These are phyloP conservation scores for Bombus superbus DNA, from an alignment of 1,140 invertebrate species.

Conservation along the genomic window DNA sequence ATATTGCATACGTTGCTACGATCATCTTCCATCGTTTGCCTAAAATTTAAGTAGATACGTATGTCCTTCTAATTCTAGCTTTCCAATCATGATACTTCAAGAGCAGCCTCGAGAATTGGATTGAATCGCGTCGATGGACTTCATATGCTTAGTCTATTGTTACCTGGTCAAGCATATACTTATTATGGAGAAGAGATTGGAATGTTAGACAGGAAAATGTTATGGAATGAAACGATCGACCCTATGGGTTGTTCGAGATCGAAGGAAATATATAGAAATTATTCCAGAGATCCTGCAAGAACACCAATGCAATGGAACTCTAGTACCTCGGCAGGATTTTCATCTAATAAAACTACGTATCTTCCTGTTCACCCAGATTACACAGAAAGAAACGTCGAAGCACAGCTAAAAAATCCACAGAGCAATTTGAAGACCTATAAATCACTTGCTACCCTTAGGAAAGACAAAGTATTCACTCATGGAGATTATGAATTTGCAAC, in stretches of 20 bases:
- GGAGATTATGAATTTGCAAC: slow-evolving; percentile 77
- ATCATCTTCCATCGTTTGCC: neutral
- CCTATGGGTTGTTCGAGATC: slow-evolving; percentile 83
- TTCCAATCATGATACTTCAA: slow-evolving; percentile 86
- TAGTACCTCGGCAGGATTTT: slow-evolving; percentile 85
- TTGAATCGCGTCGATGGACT: slow-evolving; percentile 86
- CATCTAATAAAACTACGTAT: slow-evolving; percentile 85
- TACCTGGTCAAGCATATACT: slow-evolving; percentile 89
- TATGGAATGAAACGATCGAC: slow-evolving; percentile 84
- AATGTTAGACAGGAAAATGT: slow-evolving; percentile 86
- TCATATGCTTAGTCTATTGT: slow-evolving; percentile 88
- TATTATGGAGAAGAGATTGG: slow-evolving; percentile 91
- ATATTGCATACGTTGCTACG: neutral
- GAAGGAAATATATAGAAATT: slow-evolving; percentile 77
- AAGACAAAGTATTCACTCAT: slow-evolving; percentile 75
- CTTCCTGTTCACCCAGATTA: slow-evolving; percentile 86
- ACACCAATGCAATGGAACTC: slow-evolving; percentile 90
- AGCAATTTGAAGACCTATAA: slow-evolving; percentile 84
- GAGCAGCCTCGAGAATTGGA: slow-evolving; percentile 85
- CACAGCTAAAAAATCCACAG: slow-evolving; percentile 74
- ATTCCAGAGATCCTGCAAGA: slow-evolving; percentile 84
- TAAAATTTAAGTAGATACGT: slow-evolving; percentile 79
- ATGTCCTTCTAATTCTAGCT: slow-evolving; percentile 78
- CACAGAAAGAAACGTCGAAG: slow-evolving; percentile 81
- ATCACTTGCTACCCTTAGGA: slow-evolving; percentile 78